A percentile compares a stretch with the other conserved stretches of the same genome.
These are phyloP conservation scores for Thaumetopoea pityocampa DNA, from an alignment of 1,140 invertebrate species.

Conservation along the genomic window DNA sequence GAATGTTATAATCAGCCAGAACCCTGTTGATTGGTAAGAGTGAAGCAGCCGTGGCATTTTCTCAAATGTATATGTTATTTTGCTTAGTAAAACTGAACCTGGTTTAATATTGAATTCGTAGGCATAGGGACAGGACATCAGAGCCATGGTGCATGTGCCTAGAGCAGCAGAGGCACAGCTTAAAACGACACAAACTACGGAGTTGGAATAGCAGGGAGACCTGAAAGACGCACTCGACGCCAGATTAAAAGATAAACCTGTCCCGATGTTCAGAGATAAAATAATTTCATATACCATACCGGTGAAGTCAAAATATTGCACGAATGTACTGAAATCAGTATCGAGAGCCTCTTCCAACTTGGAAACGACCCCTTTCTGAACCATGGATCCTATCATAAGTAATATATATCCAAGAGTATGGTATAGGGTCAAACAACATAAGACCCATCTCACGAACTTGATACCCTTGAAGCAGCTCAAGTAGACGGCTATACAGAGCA, in stretches of 20 bases:
- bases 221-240: slow-evolving; percentile 40
- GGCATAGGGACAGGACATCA: slow-evolving; percentile 54
- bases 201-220: slow-evolving; percentile 48
- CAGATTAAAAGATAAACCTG: slow-evolving; percentile 42
- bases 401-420: slow-evolving; percentile 33
- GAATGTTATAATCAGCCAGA: slow-evolving; percentile 39
- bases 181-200: slow-evolving; percentile 35
- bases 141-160: slow-evolving; percentile 28
- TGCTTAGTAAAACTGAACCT: slow-evolving; percentile 22
- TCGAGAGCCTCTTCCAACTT: slow-evolving; percentile 46
- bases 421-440: slow-evolving; percentile 26
- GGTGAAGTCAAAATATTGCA: slow-evolving; percentile 27
- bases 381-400: slow-evolving; percentile 50
- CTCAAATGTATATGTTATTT: slow-evolving; percentile 40
- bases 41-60: slow-evolving; percentile 46
- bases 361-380: slow-evolving; percentile 48
- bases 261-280: slow-evolving; percentile 37
- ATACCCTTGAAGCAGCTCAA: slow-evolving; percentile 42
- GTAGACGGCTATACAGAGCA: slow-evolving; percentile 34
- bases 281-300: slow-evolving; percentile 33
- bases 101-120: slow-evolving; percentile 30
- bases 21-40: slow-evolving; percentile 31
- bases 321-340: slow-evolving; percentile 34
- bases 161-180: slow-evolving; percentile 27
- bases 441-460: slow-evolving; percentile 34